phyloP scores from a whole-genome alignment of 2,888 invertebrate species.

The Pyrgus malvae region DNA sequence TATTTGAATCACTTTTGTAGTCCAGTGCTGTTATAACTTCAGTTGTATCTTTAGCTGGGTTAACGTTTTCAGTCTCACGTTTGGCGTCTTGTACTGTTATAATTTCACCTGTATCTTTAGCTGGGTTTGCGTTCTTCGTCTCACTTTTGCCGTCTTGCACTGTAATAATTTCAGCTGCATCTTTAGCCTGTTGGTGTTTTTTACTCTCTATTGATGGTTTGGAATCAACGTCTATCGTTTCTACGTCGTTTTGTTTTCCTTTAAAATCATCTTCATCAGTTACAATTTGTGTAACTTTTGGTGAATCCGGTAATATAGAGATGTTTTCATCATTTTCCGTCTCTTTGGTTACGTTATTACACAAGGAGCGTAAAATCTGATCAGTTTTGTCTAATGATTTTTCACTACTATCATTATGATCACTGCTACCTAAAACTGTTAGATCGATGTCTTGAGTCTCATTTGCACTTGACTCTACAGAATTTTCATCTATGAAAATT shows the following conservation, averaged over 20 bases:
- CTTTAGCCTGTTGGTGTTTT: not conserved
- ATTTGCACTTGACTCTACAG: conserved; percentile 60
- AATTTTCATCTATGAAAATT: conserved; percentile 78
- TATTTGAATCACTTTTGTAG: not conserved
- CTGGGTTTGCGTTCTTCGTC: not conserved
- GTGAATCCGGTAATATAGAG: not conserved
- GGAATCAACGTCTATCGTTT: not conserved
- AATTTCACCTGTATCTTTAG: not conserved
- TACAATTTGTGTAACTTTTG: not conserved
- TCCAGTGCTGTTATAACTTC: too few relatives aligned
- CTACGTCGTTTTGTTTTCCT: conserved; percentile 11
- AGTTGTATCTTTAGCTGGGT: too few relatives aligned
- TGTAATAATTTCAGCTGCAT: not conserved
- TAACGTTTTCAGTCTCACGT: too few relatives aligned
- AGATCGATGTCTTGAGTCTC: conserved; percentile 65
- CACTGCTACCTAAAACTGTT: conserved; percentile 65
- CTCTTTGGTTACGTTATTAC: not conserved
- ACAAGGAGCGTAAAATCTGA: too few relatives aligned
- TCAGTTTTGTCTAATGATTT: conserved; percentile 39
- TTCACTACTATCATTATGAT: conserved; percentile 74
- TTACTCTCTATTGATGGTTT: not conserved
- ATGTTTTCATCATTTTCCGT: not conserved
- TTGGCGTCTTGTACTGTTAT: conserved; percentile 17
- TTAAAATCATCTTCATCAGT: not conserved
- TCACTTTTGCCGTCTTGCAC: conserved; percentile 18